phyloP scores from a whole-genome alignment of 2,888 invertebrate species.

The Rhingia campestris region DNA sequence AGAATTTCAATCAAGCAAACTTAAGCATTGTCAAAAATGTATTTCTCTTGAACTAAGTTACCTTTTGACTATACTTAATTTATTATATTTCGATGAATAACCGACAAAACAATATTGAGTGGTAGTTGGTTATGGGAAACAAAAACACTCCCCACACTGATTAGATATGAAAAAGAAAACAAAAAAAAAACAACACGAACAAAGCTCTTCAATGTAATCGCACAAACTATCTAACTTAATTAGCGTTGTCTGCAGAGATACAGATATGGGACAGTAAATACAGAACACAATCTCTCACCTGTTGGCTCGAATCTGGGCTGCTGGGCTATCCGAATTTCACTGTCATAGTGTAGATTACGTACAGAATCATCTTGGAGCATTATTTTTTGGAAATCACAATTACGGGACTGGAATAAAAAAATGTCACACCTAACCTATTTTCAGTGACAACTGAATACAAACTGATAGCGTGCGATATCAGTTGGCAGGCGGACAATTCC shows the following conservation, averaged over 20 bases:
- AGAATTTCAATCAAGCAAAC: too few species aligned
- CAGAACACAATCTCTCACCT: constrained; percentile 75
- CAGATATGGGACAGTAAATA: neutral
- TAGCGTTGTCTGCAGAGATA: neutral
- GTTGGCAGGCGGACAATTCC: constrained; percentile 40
- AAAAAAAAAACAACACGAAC: too few species aligned
- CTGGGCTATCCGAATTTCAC: constrained; percentile 81
- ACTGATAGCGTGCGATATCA: constrained; percentile 62
- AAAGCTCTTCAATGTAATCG: neutral
- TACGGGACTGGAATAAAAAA: neutral
- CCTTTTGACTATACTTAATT: too few species aligned
- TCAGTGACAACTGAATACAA: constrained; percentile 34
- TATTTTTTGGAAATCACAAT: constrained; percentile 13
- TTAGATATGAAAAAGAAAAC: too few species aligned
- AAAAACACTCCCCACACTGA: too few species aligned
- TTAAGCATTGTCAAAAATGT: too few species aligned
- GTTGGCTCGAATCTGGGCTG: constrained; percentile 78
- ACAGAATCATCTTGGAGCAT: constrained; percentile 82
- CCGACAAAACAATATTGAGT: too few species aligned
- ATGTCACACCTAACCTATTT: constrained; percentile 26
- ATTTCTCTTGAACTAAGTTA: too few species aligned
- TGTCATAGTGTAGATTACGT: constrained; percentile 81
- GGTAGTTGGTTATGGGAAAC: too few species aligned
- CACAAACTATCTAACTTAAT: neutral
- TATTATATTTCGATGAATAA: too few species aligned